phyloP scores from a whole-genome alignment of 2,113 vertebrate species.

The Genyomyrus donnyi region DNA sequence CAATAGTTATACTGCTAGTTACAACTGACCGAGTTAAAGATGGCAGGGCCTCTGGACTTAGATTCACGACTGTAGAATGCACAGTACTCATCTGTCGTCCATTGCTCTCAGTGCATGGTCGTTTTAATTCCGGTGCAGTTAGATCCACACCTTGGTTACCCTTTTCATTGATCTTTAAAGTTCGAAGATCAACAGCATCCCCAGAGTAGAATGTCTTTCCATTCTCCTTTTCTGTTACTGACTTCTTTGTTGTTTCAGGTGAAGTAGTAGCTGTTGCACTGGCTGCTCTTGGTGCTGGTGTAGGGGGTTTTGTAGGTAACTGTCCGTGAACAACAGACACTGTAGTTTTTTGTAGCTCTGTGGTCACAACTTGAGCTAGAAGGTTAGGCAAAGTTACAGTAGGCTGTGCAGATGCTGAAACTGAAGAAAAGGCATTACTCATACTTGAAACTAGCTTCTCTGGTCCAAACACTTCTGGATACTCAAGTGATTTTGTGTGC shows the following conservation, averaged over 20 bases:
- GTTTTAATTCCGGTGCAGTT: slow-evolving; percentile 67
- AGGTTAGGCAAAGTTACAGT: slow-evolving; percentile 53
- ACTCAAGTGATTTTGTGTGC: slow-evolving; percentile 62
- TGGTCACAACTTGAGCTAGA: slow-evolving; percentile 66
- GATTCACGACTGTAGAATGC: slow-evolving; percentile 84
- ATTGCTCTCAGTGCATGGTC: slow-evolving; percentile 63
- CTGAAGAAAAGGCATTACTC: slow-evolving; percentile 64
- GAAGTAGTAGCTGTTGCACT: slow-evolving; percentile 59
- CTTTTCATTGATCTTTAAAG: slow-evolving; percentile 68
- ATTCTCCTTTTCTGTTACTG: slow-evolving; percentile 65
- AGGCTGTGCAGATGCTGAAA: slow-evolving; percentile 61
- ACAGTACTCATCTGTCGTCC: slow-evolving; percentile 76
- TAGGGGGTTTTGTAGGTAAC: slow-evolving; percentile 50
- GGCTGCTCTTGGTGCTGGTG: slow-evolving; percentile 47
- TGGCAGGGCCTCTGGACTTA: slow-evolving; percentile 68
- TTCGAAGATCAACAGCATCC: slow-evolving; percentile 86
- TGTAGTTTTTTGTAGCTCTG: slow-evolving; percentile 66
- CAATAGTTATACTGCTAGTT: slow-evolving; percentile 65
- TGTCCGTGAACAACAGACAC: slow-evolving; percentile 66
- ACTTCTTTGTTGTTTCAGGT: slow-evolving; percentile 55
- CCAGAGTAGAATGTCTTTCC: slow-evolving; percentile 65
- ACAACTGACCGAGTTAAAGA: slow-evolving; percentile 63
- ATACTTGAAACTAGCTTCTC: slow-evolving; percentile 63
- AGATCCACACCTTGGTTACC: slow-evolving; percentile 71
- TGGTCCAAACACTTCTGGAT: slow-evolving; percentile 61